A percentile compares a stretch with the other conserved stretches of the same genome.
These are phyloP conservation scores for Centropus unirufus DNA, from an alignment of 2,113 vertebrate genomes.

Conservation along the genomic window DNA sequence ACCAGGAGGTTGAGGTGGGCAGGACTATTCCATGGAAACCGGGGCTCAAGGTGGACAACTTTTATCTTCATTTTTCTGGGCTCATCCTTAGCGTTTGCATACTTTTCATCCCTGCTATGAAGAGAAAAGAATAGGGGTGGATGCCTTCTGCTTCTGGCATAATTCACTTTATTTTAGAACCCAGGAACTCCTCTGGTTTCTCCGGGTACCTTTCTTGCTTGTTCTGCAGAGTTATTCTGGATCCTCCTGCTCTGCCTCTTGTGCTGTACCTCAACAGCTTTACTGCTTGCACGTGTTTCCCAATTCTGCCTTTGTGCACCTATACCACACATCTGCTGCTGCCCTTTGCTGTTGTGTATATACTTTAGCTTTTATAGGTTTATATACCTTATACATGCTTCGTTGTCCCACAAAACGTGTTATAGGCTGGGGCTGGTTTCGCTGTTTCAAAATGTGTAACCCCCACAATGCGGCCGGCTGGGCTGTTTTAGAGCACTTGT, in stretches of 20 bases:
- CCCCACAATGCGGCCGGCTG: rapidly evolving
- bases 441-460: neutral
- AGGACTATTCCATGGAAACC: neutral
- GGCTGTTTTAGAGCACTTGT: neutral
- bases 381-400: neutral
- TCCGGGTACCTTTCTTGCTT: neutral
- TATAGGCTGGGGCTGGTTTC: neutral
- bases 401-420: neutral
- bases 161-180: neutral
- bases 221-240: neutral
- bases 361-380: neutral
- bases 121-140: neutral
- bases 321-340: neutral
- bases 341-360: neutral
- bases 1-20: neutral
- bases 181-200: neutral
- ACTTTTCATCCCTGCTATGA: neutral
- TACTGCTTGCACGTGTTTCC: neutral
- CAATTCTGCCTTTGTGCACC: neutral
- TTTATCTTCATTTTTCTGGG: neutral
- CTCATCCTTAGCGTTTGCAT: neutral
- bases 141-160: neutral
- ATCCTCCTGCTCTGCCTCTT: neutral
- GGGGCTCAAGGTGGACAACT: neutral
- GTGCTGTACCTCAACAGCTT: neutral